Evolutionary conservation across 2,888 invertebrate species (phyloP).

Genomic region (Idaea aversata): DNA sequence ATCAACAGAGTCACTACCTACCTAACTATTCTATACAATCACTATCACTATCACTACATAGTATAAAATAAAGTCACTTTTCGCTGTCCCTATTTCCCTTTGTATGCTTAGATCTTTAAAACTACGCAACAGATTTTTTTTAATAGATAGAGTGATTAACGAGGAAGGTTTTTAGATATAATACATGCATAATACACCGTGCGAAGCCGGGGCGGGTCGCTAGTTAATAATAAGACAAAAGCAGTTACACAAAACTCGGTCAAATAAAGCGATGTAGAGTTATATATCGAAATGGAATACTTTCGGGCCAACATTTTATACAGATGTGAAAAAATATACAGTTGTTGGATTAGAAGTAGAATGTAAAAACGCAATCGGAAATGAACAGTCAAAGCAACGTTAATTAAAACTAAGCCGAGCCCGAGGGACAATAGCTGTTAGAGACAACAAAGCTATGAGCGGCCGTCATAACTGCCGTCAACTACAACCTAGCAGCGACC

Average conservation of each 20-base stretch:
- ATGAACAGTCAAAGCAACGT: conserved; percentile 60
- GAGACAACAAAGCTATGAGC: conserved; percentile 58
- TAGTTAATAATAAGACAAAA: conserved; percentile 14
- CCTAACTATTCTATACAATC: too few relatives aligned
- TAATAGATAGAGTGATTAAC: too few relatives aligned
- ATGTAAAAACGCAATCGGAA: conserved; percentile 46
- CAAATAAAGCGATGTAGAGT: conserved; percentile 35
- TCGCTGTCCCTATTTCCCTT: too few relatives aligned
- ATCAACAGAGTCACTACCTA: conserved; percentile 24
- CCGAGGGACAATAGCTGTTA: conserved; percentile 52
- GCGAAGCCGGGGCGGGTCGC: too few relatives aligned
- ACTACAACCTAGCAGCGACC: conserved; percentile 35
- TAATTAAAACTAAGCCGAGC: conserved; percentile 69
- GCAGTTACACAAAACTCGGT: conserved; percentile 35
- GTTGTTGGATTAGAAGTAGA: neutral
- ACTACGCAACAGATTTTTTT: too few relatives aligned
- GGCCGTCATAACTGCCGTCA: conserved; percentile 60
- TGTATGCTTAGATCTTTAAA: too few relatives aligned
- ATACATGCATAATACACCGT: too few relatives aligned
- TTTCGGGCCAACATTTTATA: conserved; percentile 31
- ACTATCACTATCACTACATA: too few relatives aligned
- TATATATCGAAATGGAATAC: conserved; percentile 45
- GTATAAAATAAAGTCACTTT: too few relatives aligned
- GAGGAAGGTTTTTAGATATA: too few relatives aligned
- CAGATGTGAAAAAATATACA: neutral